phyloP scores from a whole-genome alignment of 2,797 vertebrate species.

The Lemur catta region DNA sequence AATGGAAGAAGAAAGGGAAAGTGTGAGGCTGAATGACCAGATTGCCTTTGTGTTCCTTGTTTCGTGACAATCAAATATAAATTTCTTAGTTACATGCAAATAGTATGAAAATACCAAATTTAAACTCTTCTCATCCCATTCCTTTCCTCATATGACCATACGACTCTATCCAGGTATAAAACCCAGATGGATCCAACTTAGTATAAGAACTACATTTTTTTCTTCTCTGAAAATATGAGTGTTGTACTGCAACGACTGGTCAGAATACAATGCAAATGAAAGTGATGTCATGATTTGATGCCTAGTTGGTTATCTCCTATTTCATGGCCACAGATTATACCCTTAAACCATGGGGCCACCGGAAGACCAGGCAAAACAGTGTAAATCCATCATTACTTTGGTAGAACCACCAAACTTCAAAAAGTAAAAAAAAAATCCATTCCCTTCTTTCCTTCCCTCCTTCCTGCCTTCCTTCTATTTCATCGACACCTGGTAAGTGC shows the following conservation, averaged over 20 bases:
- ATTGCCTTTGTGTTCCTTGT: neutral
- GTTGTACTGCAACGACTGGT: neutral
- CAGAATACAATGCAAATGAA: neutral
- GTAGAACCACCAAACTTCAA: neutral
- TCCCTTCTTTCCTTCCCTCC: neutral
- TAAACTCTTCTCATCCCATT: neutral
- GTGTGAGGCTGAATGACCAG: neutral
- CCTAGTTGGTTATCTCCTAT: neutral
- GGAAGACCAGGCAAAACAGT: neutral
- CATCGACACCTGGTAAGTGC: neutral
- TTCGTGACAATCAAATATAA: neutral
- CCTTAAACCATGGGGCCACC: neutral
- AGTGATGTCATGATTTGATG: neutral
- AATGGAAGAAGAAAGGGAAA: slow-evolving; percentile 1
- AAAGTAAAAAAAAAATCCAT: neutral
- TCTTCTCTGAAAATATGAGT: neutral
- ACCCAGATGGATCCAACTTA: neutral
- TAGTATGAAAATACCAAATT: neutral
- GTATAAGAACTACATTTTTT: neutral
- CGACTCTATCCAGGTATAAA: neutral
- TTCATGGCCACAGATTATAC: neutral
- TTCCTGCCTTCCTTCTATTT: neutral
- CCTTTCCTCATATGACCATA: neutral
- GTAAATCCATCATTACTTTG: neutral
- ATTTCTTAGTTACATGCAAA: neutral